Base-by-base conservation (phyloP, 2,888 invertebrate genomes). In the Pristionchus japonicus region DNA sequence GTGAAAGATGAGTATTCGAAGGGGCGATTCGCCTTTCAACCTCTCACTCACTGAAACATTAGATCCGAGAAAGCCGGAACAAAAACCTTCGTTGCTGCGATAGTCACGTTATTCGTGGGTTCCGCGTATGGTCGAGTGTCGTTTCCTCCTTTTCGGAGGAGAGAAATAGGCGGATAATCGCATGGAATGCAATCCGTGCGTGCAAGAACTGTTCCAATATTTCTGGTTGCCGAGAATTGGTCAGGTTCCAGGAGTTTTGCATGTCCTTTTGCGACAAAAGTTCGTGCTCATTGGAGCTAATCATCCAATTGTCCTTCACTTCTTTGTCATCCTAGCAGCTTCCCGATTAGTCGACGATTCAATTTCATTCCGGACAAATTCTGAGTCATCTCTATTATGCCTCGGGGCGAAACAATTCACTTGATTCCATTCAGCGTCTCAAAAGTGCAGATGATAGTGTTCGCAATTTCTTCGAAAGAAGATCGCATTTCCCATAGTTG, bases 1-100 rank as follows among this genome's bases (percentile, higher is more conserved):
- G 64, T 67, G 64, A 67, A 67, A 67, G 64, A 67, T 67, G 64
- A 67, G 64, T 67, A 67, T 27, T 67, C 13, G 31, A 31, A 67
- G 64, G 31, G 64, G 15, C 64, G 64, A 67, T 67, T 67, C 31
- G 31, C 64, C 31, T 67, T 67, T 67, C 64, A 67, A 17, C 6
- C 64, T 17, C 27, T 27, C 31, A 34, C 27, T 27, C 31, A 34
- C 27, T 27, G 64, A 67, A 67, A 67, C 64, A 67, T 67, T 67
- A 67, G 31, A 67, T 27, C 31, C 13, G 64, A n/a, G n/a, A 67
- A 67, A 67, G 64, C 64, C 64, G 64, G 64, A 67, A 67, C 64
- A 67, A 67, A 67, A 67, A 67, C 27, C 64, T 34, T n/a, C 64
- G 31, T 27, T 34, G 15, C 31, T 13, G 20, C 52, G 27, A 64